Base-by-base conservation (phyloP, 2,797 vertebrate species). In the Aeoliscus strigatus region DNA sequence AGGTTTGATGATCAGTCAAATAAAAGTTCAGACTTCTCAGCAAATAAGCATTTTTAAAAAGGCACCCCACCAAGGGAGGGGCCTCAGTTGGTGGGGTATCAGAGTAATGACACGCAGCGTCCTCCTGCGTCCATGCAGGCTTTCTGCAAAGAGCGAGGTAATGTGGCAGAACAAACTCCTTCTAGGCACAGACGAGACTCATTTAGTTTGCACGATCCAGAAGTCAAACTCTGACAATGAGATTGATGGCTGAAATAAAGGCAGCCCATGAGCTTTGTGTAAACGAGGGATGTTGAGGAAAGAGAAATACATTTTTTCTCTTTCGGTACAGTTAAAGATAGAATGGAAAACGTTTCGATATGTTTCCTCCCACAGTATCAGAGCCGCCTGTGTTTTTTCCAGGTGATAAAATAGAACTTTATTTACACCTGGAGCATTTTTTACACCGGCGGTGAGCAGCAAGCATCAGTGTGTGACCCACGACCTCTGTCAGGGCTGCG, bases 161-260 rank as follows among this genome's bases (percentile, higher is more conserved):
- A 86, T 84, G 83, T 85, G 25, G 71, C 80, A 81, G 83, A 88
- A 86, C 80, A 82, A 82, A 82, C 75, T 76, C 70, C 68, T 80
- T 49, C 60, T 58, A 73, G 80, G 70, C 72, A 67, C 42, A 36
- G 49, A 66, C 71, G 52, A 41, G 60, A 52, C 70, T 60, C 51
- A 51, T 73, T 81, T 75, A 75, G 70, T 75, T 72, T 78, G 73
- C 74, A 79, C 75, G 66, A 79, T 84, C 74, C 77, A 77, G 74
- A 75, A 77, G 70, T 71, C 75, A 53, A 29, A 55, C 35, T 46
- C 57, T 68, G 74, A 77, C 69, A 77, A 47, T 25, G 23, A 81
- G 80, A 86, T 85, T 82, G 77, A 86, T 78, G 70, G 58, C 60
- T 29, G 50, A 82, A 79, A 83, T 79, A 75, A 82, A 76, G 41